Evolutionary conservation across 2,797 vertebrate species (phyloP), one percentile per base, ranked within the genome.

Genomic region (Premnoplex brunnescens): DNA sequence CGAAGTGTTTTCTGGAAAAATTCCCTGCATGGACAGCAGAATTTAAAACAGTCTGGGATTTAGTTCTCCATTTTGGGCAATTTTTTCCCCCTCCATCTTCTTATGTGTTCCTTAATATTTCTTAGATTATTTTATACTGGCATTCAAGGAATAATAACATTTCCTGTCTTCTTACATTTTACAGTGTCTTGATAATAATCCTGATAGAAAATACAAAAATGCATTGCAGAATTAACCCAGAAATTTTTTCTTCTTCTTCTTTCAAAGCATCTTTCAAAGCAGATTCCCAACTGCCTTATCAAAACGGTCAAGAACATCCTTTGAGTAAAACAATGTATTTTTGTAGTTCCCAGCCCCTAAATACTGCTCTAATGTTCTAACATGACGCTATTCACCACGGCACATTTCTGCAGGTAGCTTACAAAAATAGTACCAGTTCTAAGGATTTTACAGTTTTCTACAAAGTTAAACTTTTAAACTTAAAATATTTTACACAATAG

Each of bases 401-500:
- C 23, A 30, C 56, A 88, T 77, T 81, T 86, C 63, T 91, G 74
- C 67, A 95, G 28, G 76, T 78, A 76, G 52, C 83, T 91, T 85
- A 71, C 83, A 96, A 85, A 91, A 96, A 97, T 88, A 94, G 90
- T 52, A 85, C 56, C 67, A 79, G 49, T 58, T 95, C 63, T 85
- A 89, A 92, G 72, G 28, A 32, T 94, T 93, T 95, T 83, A 73
- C 52, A 69, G 64, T 96, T 92, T 77, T 87, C 79, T 75, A 88
- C 90, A 86, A 98, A 98, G 97, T 98, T 95, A 80, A 93, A 96
- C 97, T 97, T 94, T 96, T 96, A 43, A 95, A 98, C 95, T 97
- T 97, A 90, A 95, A 96, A 96, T 96, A 96, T 97, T 96, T 93
- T 93, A 91, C 75, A 97, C 93, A 96, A 96, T 94, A 96, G 93